A percentile compares a stretch with the other conserved stretches of the same genome.
Evolutionary conservation across 2,113 vertebrate genomes (phyloP).

Genomic region (Rhegmatorhina hoffmannsi): DNA sequence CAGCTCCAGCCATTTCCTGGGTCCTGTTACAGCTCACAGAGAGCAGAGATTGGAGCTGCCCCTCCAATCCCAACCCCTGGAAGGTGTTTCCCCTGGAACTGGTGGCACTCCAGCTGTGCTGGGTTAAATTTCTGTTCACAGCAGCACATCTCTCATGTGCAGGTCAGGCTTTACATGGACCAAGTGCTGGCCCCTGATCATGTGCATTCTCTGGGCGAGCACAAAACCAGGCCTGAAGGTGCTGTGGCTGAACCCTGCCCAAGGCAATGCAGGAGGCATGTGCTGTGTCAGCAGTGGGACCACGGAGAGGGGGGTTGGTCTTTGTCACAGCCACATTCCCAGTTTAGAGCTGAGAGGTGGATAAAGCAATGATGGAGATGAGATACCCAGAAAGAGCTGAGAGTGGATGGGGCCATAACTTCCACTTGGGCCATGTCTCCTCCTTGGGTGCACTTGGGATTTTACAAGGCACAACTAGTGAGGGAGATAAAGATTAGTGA

Average conservation of each 20-base stretch:
- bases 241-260: too few relatives aligned
- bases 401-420: background rate
- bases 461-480: background rate
- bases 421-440: background rate
- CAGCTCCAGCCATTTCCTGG: background rate
- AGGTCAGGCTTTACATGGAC: background rate
- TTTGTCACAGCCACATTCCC: background rate
- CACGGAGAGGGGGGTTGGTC: background rate
- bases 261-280: background rate
- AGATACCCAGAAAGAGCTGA: background rate
- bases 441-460: background rate
- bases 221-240: background rate
- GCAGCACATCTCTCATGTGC: accelerated
- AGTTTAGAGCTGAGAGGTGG: background rate
- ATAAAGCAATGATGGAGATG: background rate
- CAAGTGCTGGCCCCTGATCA: background rate
- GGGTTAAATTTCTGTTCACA: background rate
- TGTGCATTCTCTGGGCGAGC: background rate
- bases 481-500: background rate
- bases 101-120: background rate
- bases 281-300: background rate
- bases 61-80: background rate
- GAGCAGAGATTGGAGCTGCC: accelerated
- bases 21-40: background rate
- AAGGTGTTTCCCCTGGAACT: background rate